A percentile compares a stretch with the other conserved stretches of the same genome.
Evolutionary conservation across 2,113 vertebrate genomes (phyloP).

Genomic region (Balaeniceps rex): DNA sequence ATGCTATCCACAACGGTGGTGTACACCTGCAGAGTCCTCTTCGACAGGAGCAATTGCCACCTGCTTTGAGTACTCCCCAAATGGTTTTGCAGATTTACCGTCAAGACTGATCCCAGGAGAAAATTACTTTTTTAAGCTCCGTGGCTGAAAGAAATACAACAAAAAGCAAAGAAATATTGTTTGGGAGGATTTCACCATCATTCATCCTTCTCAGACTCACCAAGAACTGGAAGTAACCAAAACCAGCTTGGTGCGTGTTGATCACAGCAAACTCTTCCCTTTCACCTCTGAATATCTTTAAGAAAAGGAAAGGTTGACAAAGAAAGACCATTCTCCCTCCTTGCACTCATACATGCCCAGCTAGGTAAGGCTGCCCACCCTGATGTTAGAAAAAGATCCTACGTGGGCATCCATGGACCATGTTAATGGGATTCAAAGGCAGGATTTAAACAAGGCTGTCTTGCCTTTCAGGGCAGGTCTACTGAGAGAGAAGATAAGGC

Average conservation of each 20-base stretch:
- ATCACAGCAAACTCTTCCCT: not conserved
- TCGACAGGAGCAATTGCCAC: not conserved
- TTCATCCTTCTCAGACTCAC: not conserved
- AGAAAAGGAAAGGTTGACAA: not conserved
- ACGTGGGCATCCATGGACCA: not conserved
- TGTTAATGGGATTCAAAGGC: not conserved
- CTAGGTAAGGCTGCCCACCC: not conserved
- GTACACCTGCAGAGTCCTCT: not conserved
- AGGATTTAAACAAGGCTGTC: not conserved
- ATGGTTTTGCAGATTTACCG: not conserved
- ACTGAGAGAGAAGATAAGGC: not conserved
- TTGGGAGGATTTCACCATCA: not conserved
- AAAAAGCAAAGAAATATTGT: not conserved
- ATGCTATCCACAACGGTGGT: rapidly evolving
- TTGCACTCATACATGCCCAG: not conserved
- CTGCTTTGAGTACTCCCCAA: not conserved
- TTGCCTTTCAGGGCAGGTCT: not conserved
- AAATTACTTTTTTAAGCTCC: not conserved
- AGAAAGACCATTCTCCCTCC: not conserved
- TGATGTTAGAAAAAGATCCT: not conserved
- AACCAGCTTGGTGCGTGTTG: not conserved
- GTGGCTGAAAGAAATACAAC: not conserved
- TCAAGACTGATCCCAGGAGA: not conserved
- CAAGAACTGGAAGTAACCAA: not conserved
- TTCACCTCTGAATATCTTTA: not conserved